phyloP scores from a whole-genome alignment of 2,797 vertebrate species.

The Ambastaia sidthimunki region DNA sequence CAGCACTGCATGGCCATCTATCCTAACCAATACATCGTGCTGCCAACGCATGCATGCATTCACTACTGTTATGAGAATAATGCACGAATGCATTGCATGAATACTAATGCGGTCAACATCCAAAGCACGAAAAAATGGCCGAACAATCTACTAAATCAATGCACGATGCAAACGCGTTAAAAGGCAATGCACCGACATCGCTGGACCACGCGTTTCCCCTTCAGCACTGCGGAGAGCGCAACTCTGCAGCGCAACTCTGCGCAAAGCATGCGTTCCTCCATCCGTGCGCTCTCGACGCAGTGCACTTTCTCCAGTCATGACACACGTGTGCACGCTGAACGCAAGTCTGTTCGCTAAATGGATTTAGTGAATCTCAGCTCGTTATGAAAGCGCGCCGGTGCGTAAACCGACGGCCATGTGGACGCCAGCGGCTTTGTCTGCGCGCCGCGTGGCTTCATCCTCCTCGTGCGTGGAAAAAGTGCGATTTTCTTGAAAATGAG shows the following conservation, averaged over 20 bases:
- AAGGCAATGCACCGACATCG: slow-evolving; percentile 39
- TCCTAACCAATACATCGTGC: slow-evolving; percentile 1
- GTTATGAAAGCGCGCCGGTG: slow-evolving; percentile 23
- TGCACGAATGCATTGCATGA: not conserved
- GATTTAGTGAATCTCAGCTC: slow-evolving; percentile 34
- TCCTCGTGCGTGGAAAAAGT: slow-evolving; percentile 32
- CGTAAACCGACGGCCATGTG: slow-evolving; percentile 52
- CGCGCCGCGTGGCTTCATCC: slow-evolving; percentile 51
- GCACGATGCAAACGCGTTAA: slow-evolving; percentile 19
- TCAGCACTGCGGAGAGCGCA: slow-evolving; percentile 52
- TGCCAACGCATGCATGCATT: not conserved
- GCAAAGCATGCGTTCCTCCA: slow-evolving; percentile 37
- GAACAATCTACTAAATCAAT: slow-evolving; percentile 43
- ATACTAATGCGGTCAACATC: slow-evolving; percentile 7
- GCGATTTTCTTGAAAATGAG: slow-evolving; percentile 24
- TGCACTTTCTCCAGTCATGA: slow-evolving; percentile 23
- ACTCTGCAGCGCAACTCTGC: slow-evolving; percentile 43
- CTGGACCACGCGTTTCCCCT: slow-evolving; percentile 45
- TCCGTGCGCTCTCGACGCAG: slow-evolving; percentile 36
- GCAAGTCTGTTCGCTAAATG: slow-evolving; percentile 26
- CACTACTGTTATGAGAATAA: not conserved
- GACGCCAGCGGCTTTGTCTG: slow-evolving; percentile 56
- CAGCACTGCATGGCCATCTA: not conserved
- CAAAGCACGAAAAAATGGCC: slow-evolving; percentile 29
- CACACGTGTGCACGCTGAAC: slow-evolving; percentile 36